phyloP scores from a whole-genome alignment of 1,140 invertebrate genomes.

The Lysiphlebus fabarum region DNA sequence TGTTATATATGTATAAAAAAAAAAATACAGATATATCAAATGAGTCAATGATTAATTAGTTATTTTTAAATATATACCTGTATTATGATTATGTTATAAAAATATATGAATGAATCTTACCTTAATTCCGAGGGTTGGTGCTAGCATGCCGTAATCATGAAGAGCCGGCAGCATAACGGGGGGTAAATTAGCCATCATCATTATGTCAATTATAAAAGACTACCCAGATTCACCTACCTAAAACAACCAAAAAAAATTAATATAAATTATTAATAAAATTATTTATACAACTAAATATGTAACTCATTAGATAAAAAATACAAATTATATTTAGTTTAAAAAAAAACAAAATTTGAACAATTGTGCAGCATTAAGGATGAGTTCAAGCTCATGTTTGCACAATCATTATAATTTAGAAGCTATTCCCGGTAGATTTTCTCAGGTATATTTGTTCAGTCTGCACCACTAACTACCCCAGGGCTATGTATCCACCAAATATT shows the following conservation, averaged over 20 bases:
- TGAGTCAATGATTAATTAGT: not conserved
- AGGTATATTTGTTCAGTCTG: conserved; percentile 23
- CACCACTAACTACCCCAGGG: conserved; percentile 25
- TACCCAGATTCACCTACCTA: conserved; percentile 49
- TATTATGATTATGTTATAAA: too few species aligned
- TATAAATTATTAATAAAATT: conserved; percentile 1
- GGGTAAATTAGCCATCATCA: conserved; percentile 56
- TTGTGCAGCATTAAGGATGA: not conserved
- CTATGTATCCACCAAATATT: conserved; percentile 17
- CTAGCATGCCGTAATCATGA: conserved; percentile 52
- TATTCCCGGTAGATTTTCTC: conserved; percentile 19
- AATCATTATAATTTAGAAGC: conserved; percentile 26
- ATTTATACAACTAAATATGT: too few species aligned
- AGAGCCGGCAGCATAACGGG: conserved; percentile 54
- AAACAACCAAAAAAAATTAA: conserved; percentile 28
- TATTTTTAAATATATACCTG: too few species aligned
- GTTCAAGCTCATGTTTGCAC: conserved; percentile 17
- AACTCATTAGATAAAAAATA: too few species aligned
- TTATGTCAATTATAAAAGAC: conserved; percentile 45
- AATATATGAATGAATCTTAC: conserved; percentile 34
- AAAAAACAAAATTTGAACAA: conserved; percentile 5
- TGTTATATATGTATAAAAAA: too few species aligned
- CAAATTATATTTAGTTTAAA: not conserved
- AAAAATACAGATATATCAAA: not conserved
- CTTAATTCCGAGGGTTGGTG: conserved; percentile 53